These are phyloP conservation scores for Perithous albicinctus DNA, from an alignment of 2,888 invertebrate species.

Conservation along the genomic window DNA sequence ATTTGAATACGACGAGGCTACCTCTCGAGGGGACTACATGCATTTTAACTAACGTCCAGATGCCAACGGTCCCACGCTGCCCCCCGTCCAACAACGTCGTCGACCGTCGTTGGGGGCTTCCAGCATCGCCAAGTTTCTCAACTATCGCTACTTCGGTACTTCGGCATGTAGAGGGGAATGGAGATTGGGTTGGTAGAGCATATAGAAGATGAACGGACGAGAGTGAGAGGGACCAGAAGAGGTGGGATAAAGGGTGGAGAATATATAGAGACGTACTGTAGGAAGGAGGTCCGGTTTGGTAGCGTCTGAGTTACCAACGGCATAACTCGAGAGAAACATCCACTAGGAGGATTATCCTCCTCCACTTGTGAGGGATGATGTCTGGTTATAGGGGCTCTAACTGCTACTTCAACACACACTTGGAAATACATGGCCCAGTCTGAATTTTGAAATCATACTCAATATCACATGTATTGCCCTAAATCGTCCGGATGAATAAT, in stretches of 20 bases:
- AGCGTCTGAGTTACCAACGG: constrained; percentile 28
- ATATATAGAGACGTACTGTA: constrained; percentile 41
- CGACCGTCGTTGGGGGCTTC: constrained; percentile 70
- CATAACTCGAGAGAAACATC: constrained; percentile 51
- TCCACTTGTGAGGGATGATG: constrained; percentile 19
- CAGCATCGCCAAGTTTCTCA: constrained; percentile 82
- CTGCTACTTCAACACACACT: not conserved
- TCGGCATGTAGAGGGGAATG: constrained; percentile 40
- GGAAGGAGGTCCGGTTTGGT: constrained; percentile 53
- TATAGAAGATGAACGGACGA: constrained; percentile 54
- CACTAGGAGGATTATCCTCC: constrained; percentile 45
- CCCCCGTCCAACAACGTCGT: constrained; percentile 73
- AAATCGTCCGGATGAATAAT: not conserved
- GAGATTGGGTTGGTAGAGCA: constrained; percentile 64
- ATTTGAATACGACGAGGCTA: constrained; percentile 84
- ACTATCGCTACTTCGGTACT: constrained; percentile 76
- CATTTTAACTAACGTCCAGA: constrained; percentile 85
- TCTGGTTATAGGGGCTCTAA: not conserved
- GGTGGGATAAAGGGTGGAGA: constrained; percentile 8
- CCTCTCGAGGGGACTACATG: constrained; percentile 82
- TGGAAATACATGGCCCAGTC: not conserved
- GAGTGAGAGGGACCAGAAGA: constrained; percentile 27
- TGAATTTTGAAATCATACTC: not conserved
- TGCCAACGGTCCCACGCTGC: constrained; percentile 83
- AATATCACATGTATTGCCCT: not conserved